Evolutionary conservation across 2,113 vertebrate species (phyloP).

Genomic region (Raja brachyura): DNA sequence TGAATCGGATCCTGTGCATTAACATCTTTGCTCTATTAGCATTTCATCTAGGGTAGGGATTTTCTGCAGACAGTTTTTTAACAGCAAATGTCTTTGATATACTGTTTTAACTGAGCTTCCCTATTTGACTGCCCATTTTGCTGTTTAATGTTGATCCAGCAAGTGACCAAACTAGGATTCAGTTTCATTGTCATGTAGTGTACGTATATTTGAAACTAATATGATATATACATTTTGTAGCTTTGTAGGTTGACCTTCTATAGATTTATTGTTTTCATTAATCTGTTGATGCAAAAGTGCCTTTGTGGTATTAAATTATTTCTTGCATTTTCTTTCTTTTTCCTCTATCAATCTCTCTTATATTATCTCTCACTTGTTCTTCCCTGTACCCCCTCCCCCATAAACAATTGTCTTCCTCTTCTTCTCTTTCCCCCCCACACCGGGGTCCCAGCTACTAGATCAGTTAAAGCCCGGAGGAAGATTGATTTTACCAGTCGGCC

Average conservation of each 20-base stretch:
- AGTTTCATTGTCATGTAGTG: background rate
- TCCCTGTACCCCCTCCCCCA: no score
- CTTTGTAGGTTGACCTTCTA: background rate
- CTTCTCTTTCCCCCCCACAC: no score
- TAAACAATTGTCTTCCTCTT: no score
- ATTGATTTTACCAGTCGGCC: conserved; percentile 91
- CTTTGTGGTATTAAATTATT: background rate
- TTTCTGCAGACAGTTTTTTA: background rate
- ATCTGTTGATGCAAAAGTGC: background rate
- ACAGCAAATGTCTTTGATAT: background rate
- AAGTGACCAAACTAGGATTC: background rate
- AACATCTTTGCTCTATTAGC: background rate
- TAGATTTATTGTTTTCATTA: background rate
- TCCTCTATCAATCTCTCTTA: background rate
- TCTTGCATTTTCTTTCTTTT: no score
- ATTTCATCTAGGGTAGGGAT: background rate
- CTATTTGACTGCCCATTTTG: background rate
- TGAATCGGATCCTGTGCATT: background rate
- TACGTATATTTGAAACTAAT: background rate
- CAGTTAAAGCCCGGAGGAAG: conserved; percentile 95
- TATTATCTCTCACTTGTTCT: no score
- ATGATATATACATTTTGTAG: background rate
- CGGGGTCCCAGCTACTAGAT: conserved; percentile 76
- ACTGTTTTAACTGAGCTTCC: background rate
- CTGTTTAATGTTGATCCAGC: background rate